Evolutionary conservation across 2,797 vertebrate genomes (phyloP).

Genomic region (Scolopax rusticola): DNA sequence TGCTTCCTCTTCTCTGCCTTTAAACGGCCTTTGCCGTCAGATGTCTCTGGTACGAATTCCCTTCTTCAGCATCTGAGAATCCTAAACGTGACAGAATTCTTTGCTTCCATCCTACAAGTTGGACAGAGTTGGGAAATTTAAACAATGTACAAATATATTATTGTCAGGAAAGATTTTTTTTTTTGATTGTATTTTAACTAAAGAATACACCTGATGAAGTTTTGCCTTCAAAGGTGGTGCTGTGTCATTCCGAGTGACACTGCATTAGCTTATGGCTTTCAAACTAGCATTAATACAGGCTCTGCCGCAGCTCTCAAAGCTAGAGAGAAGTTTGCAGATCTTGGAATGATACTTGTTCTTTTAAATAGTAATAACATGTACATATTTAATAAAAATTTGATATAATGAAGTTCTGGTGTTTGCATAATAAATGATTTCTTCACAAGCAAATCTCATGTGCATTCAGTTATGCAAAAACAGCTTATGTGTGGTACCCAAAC

Average conservation of each 20-base stretch:
- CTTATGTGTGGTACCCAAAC: neutral
- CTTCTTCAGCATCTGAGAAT: constrained; percentile 72
- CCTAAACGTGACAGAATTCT: constrained; percentile 67
- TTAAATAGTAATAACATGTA: constrained; percentile 73
- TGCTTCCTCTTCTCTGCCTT: constrained; percentile 61
- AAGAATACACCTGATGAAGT: constrained; percentile 50
- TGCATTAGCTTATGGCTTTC: constrained; percentile 67
- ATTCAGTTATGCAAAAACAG: neutral
- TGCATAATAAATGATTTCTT: constrained; percentile 53
- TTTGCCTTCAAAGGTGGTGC: constrained; percentile 55
- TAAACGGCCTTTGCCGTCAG: constrained; percentile 55
- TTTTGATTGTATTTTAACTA: constrained; percentile 59
- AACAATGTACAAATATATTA: constrained; percentile 62
- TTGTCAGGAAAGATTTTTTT: constrained; percentile 20
- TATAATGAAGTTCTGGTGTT: constrained; percentile 44
- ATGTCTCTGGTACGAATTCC: constrained; percentile 77
- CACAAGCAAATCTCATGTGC: neutral
- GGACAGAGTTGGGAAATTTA: constrained; percentile 69
- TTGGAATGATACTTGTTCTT: constrained; percentile 60
- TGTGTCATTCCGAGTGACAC: constrained; percentile 51
- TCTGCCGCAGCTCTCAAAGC: constrained; percentile 71
- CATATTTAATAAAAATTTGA: constrained; percentile 76
- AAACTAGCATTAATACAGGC: constrained; percentile 77
- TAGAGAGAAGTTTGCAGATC: constrained; percentile 76
- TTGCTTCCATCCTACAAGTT: constrained; percentile 61